A percentile compares a stretch with the other conserved stretches of the same genome.
These are phyloP conservation scores for Uromys caudimaculatus DNA, from an alignment of 2,797 vertebrate species.

Conservation along the genomic window DNA sequence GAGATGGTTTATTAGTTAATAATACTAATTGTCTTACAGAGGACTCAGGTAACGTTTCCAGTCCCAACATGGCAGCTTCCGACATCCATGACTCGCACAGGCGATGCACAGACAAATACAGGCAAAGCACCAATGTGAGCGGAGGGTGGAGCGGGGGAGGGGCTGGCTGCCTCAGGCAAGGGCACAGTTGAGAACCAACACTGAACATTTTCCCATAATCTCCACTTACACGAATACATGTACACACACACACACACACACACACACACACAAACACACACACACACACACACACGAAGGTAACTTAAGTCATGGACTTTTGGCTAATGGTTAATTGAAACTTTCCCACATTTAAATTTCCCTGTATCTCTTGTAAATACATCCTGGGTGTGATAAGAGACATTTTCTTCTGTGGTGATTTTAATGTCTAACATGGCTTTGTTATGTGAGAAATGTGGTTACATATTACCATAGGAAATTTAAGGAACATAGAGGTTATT, in stretches of 20 bases:
- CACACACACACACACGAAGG: not conserved
- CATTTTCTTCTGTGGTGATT: not conserved
- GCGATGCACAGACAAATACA: not conserved
- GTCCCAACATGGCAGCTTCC: not conserved
- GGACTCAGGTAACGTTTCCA: not conserved
- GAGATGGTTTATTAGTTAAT: not conserved
- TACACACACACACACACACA: not conserved
- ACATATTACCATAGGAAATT: not conserved
- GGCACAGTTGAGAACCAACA: not conserved
- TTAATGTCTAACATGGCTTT: not conserved
- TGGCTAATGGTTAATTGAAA: conserved; percentile 64
- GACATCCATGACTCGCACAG: not conserved
- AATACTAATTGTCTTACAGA: not conserved
- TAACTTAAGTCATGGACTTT: conserved; percentile 19
- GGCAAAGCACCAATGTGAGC: not conserved
- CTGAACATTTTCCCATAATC: not conserved
- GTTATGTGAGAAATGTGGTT: not conserved
- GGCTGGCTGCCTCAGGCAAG: not conserved
- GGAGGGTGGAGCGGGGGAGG: not conserved
- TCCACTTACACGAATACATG: not conserved
- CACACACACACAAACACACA: not conserved
- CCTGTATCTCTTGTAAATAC: conserved; percentile 31
- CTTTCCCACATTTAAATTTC: conserved; percentile 4
- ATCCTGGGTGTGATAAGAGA: not conserved
- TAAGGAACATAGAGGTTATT: not conserved